These are phyloP conservation scores for Bryconaethiops microstoma DNA, from an alignment of 2,797 vertebrate species.

Conservation along the genomic window DNA sequence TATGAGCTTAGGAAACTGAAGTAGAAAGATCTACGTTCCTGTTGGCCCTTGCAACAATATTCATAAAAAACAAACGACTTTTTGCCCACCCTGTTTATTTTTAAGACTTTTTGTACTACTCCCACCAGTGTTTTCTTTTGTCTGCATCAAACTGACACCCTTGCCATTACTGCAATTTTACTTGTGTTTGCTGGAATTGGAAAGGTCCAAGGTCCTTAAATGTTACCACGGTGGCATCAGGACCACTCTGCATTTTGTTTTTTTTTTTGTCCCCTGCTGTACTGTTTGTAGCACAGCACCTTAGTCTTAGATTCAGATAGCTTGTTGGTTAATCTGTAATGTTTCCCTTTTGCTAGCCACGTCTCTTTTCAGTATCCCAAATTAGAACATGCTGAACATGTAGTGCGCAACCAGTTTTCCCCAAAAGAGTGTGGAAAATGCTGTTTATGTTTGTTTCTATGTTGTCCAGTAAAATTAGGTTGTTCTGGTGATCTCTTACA, in stretches of 20 bases:
- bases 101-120: not conserved
- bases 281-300: constrained; percentile 39
- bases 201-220: constrained; percentile 20
- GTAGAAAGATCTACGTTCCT: not conserved
- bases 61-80: not conserved
- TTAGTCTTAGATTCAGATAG: constrained; percentile 21
- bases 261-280: constrained; percentile 21
- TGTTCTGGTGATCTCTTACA: no score
- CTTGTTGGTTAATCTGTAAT: constrained; percentile 20
- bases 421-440: not conserved
- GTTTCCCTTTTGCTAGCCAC: constrained; percentile 25
- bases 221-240: constrained; percentile 60
- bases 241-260: constrained; percentile 36
- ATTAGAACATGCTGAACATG: constrained; percentile 7
- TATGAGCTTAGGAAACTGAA: not conserved
- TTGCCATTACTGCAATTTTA: constrained; percentile 68
- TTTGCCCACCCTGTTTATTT: not conserved
- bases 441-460: not conserved
- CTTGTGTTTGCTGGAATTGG: constrained; percentile 28
- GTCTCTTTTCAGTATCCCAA: constrained; percentile 7
- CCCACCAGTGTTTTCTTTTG: constrained; percentile 46
- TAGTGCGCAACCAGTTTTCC: not conserved
- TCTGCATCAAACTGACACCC: constrained; percentile 81
- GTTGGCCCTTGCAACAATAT: not conserved
- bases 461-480: not conserved